Evolutionary conservation across 2,888 invertebrate species (phyloP).

Genomic region (Chloroclysta siterata): DNA sequence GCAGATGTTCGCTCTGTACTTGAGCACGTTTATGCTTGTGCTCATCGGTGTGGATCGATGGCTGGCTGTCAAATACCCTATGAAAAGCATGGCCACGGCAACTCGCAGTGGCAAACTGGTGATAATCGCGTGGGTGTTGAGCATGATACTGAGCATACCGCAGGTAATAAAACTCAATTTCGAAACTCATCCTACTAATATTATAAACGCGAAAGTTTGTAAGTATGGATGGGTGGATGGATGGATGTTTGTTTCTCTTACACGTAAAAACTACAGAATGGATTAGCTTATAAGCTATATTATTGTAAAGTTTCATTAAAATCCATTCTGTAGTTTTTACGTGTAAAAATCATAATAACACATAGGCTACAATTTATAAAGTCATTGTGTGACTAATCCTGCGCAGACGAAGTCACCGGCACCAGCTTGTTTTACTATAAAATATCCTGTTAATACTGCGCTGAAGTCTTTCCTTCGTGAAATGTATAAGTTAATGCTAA

Average conservation of each 20-base stretch:
- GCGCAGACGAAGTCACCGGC: no score
- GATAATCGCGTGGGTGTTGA: conserved; percentile 88
- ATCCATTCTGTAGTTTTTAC: no score
- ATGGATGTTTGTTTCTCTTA: no score
- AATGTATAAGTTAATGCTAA: conserved; percentile 34
- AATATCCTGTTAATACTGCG: conserved; percentile 14
- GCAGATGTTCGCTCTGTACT: conserved; percentile 92
- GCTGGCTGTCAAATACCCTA: conserved; percentile 92
- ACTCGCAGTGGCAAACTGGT: conserved; percentile 89
- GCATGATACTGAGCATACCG: conserved; percentile 90
- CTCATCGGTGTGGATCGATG: conserved; percentile 93
- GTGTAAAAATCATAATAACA: no score
- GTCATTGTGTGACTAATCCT: no score
- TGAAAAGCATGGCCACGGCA: conserved; percentile 88
- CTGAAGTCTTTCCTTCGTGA: conserved; percentile 11
- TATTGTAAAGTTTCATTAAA: no score
- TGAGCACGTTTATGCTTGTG: conserved; percentile 93
- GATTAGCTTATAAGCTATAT: no score
- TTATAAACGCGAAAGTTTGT: no score
- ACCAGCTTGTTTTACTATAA: conserved; percentile 18
- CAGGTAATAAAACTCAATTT: conserved; percentile 85
- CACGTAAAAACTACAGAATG: no score
- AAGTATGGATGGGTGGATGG: no score
- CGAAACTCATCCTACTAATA: no score
- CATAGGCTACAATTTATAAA: no score